Evolutionary conservation across 1,140 invertebrate genomes (phyloP), one percentile per base, ranked within the genome.

Genomic region (Tetranychus urticae): DNA sequence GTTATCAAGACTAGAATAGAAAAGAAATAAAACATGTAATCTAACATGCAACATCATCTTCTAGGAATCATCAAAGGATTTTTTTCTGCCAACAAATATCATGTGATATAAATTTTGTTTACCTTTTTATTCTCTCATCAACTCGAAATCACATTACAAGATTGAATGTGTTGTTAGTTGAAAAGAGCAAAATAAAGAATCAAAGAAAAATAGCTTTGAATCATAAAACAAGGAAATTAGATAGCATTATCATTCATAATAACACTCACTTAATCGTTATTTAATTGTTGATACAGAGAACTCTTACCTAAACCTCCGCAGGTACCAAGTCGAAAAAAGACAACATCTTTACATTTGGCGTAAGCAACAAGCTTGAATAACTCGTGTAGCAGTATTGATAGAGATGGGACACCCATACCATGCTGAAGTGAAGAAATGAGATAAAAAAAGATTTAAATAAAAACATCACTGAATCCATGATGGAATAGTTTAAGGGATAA

Each of bases 331-430:
- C 90, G 78, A 71, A 97, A 84, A 76, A 96, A 90, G 33, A 85
- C 77, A 0, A 90, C 88, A 70, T 92, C 86, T 50, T 79, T 81
- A 55, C 85, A 85, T 68, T 79, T 81, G 47, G 90, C 88, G 71
- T 93, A 86, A 70, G 90, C 85, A 79, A 94, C 83, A 62, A 96
- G 74, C 71, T 96, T 96, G 68, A 93, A 86, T 14, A 92, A 75
- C 74, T 96, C 91, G 70, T 93, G 86, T 7, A 96, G 77, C 12
- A 94, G 75, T 64, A 94, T 92, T 6, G 85, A 85, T 34, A 93
- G 78, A 1, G 89, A 94, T 42, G 89, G 86, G 58, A 87, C 84
- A 13, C 90, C 90, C 83, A 94, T 94, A 63, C 90, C 90, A 69
- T 94, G 90, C 83, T 87, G 71, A 45, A 13, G 33, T 10, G 14